Evolutionary conservation across 2,888 invertebrate genomes (phyloP), one percentile per base, ranked within the genome.

Genomic region (Drosophila borborema): DNA sequence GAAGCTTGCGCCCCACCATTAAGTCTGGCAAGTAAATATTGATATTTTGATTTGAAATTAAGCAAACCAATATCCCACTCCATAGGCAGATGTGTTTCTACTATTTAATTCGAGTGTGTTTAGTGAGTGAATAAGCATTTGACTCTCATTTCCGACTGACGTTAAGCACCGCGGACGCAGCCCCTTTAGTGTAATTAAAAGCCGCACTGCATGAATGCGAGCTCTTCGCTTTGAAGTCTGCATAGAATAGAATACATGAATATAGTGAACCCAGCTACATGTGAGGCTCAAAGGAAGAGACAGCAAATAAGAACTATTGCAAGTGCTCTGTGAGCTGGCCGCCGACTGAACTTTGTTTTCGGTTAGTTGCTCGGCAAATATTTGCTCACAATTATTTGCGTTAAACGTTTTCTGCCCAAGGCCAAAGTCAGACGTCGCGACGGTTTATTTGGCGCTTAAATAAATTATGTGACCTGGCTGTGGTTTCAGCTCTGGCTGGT

Each of bases 321-420:
- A 72, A 74, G 46, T 64, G 53, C 66, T 74, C 18, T 63, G 43
- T 59, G 36, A 45, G 62, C 46, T 58, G 64, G 60, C 72, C 69
- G 56, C 74, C 82, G 62, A 77, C 54, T 60, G 53, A 63, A 62
- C 51, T 70, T 67, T 58, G 53, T 45, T 64, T 67, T 62, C 48
- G 74, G 66, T 80, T 59, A 72, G 58, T 64, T 54, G 53, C 61
- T 73, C 59, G 10, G 60, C 53, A 81, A 86, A 84, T 76, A 84
- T 84, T 89, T 84, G 79, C 66, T 64, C 53, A 64, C 76, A 84
- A 89, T 84, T 89, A 89, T 79, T 79, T 84, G 87, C 64, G 84
- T 75, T 74, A 81, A 78, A 67, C 73, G 73, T 58, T 77, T 73
- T 71, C 20, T 46, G 77, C 80, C 53, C 41, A 41, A 41, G 56